Evolutionary conservation across 2,113 vertebrate genomes (phyloP).

Genomic region (Orcinus orca): DNA sequence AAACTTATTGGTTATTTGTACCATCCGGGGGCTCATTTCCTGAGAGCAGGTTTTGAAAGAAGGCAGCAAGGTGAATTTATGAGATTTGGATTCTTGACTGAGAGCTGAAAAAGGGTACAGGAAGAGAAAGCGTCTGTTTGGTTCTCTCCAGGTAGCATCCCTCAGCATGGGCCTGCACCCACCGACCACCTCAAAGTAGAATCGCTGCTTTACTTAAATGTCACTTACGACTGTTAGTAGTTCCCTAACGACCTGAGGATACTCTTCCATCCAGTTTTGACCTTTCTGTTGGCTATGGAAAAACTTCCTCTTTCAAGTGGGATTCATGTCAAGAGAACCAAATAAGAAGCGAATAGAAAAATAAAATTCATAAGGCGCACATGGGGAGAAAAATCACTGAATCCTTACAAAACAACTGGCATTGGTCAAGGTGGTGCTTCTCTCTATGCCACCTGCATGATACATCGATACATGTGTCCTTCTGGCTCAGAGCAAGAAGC

Average conservation of each 20-base stretch:
- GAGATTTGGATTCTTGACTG: not conserved
- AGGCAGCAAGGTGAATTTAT: not conserved
- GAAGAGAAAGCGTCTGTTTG: not conserved
- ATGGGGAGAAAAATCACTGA: not conserved
- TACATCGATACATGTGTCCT: rapidly evolving
- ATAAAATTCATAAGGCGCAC: not conserved
- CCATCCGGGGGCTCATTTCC: not conserved
- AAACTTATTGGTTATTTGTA: not conserved
- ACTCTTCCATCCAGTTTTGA: not conserved
- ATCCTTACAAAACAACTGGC: not conserved
- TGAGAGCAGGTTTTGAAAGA: not conserved
- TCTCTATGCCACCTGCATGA: rapidly evolving
- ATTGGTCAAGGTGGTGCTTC: rapidly evolving
- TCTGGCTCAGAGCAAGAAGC: not conserved
- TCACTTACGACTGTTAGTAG: not conserved
- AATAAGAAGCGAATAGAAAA: not conserved
- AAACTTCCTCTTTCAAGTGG: not conserved
- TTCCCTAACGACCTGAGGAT: not conserved
- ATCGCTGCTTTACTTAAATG: not conserved
- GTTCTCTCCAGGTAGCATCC: not conserved
- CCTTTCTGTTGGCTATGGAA: not conserved
- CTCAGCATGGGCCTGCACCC: no score
- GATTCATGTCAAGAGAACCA: not conserved
- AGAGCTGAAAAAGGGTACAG: not conserved
- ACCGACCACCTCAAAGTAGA: not conserved